Conservation (phyloP, 2,797 vertebrate species). For the Chelonia mydas region DNA sequence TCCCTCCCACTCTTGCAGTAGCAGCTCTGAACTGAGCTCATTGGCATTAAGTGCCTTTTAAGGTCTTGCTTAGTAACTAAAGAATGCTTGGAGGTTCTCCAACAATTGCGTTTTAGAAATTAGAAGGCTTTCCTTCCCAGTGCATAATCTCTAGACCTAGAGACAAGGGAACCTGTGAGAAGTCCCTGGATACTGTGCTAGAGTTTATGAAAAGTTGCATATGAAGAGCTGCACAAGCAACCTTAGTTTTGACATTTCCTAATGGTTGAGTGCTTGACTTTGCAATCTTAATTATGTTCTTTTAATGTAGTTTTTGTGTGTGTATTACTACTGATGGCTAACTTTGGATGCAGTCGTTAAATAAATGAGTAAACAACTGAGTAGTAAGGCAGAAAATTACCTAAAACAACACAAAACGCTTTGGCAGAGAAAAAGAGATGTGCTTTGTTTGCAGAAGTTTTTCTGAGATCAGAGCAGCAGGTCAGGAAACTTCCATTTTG, state of each 20-base stretch:
- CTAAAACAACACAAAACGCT: background rate
- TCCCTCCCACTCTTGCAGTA: background rate
- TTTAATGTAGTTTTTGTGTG: background rate
- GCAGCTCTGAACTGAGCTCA: background rate
- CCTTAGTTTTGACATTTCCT: background rate
- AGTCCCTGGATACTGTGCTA: background rate
- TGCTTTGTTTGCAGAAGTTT: slow-evolving; percentile 1
- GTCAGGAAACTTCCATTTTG: slow-evolving; percentile 11
- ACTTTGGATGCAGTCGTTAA: background rate
- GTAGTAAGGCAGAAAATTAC: background rate
- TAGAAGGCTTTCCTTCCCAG: background rate
- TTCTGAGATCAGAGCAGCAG: background rate
- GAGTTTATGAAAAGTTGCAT: background rate
- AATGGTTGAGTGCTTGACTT: background rate
- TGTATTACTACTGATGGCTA: background rate
- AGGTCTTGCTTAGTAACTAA: background rate
- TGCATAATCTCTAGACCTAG: background rate
- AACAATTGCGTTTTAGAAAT: background rate
- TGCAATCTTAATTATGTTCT: background rate
- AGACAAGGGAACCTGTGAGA: background rate
- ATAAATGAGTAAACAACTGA: background rate
- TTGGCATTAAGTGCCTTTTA: background rate
- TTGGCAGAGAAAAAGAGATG: background rate
- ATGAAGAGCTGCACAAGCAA: background rate
- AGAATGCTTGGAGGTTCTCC: background rate